phyloP scores from a whole-genome alignment of 1,140 invertebrate genomes.

The Bombus superbus region DNA sequence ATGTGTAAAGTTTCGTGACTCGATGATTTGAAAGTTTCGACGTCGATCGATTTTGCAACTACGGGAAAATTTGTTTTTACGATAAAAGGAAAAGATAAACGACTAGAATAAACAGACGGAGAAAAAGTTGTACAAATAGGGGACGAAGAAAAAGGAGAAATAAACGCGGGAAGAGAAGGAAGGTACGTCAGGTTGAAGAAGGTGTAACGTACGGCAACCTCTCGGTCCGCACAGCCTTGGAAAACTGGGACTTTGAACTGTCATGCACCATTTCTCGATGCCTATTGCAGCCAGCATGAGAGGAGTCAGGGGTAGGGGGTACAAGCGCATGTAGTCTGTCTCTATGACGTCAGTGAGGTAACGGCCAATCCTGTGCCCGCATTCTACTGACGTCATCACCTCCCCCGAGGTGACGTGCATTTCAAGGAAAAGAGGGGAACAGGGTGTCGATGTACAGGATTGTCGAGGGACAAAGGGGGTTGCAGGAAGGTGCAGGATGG shows the following conservation, averaged over 20 bases:
- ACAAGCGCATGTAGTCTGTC: constrained; percentile 64
- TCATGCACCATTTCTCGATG: constrained; percentile 76
- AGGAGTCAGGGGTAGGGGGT: constrained; percentile 50
- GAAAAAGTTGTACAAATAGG: constrained; percentile 1
- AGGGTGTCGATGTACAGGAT: constrained; percentile 60
- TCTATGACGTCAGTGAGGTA: constrained; percentile 77
- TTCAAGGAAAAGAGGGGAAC: constrained; percentile 70
- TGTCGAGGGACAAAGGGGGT: constrained; percentile 48
- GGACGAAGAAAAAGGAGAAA: neutral
- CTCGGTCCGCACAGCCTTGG: constrained; percentile 79
- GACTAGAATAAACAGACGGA: neutral
- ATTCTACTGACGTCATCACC: constrained; percentile 79
- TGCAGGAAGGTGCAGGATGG: constrained; percentile 65
- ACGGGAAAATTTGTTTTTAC: too few species aligned
- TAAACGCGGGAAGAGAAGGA: constrained; percentile 7
- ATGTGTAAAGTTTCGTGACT: neutral
- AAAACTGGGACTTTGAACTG: constrained; percentile 82
- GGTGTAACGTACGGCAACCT: constrained; percentile 72
- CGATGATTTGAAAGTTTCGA: too few species aligned
- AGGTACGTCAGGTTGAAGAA: constrained; percentile 33
- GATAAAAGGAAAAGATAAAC: neutral
- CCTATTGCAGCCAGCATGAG: constrained; percentile 70
- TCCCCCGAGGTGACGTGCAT: constrained; percentile 78
- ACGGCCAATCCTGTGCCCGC: constrained; percentile 75
- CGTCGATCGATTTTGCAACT: too few species aligned